Evolutionary conservation across 1,140 invertebrate genomes (phyloP).

Genomic region (Choristoneura fumiferana): DNA sequence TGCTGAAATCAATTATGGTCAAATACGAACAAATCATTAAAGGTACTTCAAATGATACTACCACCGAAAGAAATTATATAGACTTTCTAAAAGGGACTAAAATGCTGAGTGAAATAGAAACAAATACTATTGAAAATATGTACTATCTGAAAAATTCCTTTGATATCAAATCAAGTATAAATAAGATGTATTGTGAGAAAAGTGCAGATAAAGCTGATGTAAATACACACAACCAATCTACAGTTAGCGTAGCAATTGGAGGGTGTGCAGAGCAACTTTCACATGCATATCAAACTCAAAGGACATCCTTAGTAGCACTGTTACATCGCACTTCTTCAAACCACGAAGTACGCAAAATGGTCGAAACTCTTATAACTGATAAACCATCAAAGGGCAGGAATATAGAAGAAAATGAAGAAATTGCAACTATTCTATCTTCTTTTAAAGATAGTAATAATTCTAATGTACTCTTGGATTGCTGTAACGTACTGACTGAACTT

Average conservation of each 20-base stretch:
- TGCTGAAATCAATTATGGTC: slow-evolving; percentile 49
- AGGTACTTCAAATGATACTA: slow-evolving; percentile 30
- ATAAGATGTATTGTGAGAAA: slow-evolving; percentile 50
- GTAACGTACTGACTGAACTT: slow-evolving; percentile 51
- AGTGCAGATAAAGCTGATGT: slow-evolving; percentile 31
- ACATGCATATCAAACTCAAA: slow-evolving; percentile 33
- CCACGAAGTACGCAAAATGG: slow-evolving; percentile 42
- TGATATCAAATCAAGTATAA: slow-evolving; percentile 43
- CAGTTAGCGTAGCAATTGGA: slow-evolving; percentile 41
- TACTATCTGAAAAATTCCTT: slow-evolving; percentile 67
- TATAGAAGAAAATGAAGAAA: slow-evolving; percentile 25
- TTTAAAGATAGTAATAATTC: slow-evolving; percentile 59
- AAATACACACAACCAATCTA: slow-evolving; percentile 33
- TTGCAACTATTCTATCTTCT: slow-evolving; percentile 36
- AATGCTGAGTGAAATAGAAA: slow-evolving; percentile 42
- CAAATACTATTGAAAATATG: slow-evolving; percentile 54
- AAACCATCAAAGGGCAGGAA: slow-evolving; percentile 21
- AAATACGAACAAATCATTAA: slow-evolving; percentile 67
- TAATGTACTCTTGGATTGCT: slow-evolving; percentile 43
- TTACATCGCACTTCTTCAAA: slow-evolving; percentile 49
- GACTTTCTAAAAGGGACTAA: slow-evolving; percentile 65
- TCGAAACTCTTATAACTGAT: slow-evolving; percentile 48
- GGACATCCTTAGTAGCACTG: slow-evolving; percentile 38
- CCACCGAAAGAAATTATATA: slow-evolving; percentile 61
- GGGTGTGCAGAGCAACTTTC: slow-evolving; percentile 45